phyloP scores from a whole-genome alignment of 2,113 vertebrate species.

The Callopanchax toddi region DNA sequence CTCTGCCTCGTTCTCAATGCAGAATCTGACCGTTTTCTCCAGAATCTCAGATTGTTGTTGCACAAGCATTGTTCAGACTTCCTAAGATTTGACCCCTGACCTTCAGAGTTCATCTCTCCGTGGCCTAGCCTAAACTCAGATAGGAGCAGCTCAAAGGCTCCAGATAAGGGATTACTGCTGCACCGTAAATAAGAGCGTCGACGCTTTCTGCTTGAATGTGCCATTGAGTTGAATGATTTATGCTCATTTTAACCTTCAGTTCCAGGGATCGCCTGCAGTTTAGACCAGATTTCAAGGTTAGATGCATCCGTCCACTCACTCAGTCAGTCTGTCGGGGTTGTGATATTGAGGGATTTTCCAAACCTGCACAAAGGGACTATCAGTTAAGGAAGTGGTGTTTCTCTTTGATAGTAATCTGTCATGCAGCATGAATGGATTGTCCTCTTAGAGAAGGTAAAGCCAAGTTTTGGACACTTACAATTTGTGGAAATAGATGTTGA shows the following conservation, averaged over 20 bases:
- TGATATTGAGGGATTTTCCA: constrained; percentile 34
- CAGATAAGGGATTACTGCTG: constrained; percentile 67
- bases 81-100: constrained; percentile 66
- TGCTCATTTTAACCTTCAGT: constrained; percentile 54
- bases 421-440: constrained; percentile 29
- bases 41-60: constrained; percentile 42
- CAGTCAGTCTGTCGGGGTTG: constrained; percentile 21
- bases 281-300: constrained; percentile 53
- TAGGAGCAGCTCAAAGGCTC: constrained; percentile 44
- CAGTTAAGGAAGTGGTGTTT: constrained; percentile 54
- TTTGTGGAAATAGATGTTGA: constrained; percentile 74
- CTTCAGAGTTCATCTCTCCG: constrained; percentile 27
- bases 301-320: constrained; percentile 27
- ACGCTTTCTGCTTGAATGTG: constrained; percentile 64
- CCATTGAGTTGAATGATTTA: constrained; percentile 71
- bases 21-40: constrained; percentile 41
- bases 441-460: constrained; percentile 21
- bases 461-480: constrained; percentile 64
- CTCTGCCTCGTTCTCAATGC: constrained; percentile 45
- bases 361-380: constrained; percentile 14
- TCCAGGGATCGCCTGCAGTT: constrained; percentile 26
- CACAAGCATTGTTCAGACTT: constrained; percentile 69
- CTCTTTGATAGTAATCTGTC: constrained; percentile 50
- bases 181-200: constrained; percentile 74
- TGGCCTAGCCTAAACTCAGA: constrained; percentile 37